phyloP scores from a whole-genome alignment of 2,888 invertebrate species.

The Pherbina coryleti region DNA sequence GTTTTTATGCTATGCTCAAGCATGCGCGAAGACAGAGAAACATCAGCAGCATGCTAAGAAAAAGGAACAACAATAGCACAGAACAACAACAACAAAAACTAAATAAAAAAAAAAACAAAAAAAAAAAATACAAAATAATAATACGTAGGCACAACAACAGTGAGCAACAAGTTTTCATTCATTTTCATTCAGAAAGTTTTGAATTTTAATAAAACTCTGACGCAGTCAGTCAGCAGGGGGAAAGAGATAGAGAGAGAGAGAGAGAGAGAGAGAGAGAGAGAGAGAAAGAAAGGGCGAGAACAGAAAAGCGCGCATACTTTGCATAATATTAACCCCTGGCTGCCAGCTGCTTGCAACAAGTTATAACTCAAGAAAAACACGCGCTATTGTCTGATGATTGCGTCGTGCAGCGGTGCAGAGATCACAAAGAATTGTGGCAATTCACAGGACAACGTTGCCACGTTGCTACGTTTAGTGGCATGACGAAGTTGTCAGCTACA shows the following conservation, averaged over 20 bases:
- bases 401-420: too few relatives aligned
- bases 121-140: neutral
- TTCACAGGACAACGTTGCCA: neutral
- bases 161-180: conserved; percentile 13
- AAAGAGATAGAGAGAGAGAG: neutral
- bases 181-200: conserved; percentile 35
- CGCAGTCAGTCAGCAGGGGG: neutral
- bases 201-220: neutral
- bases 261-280: neutral
- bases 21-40: conserved; percentile 20
- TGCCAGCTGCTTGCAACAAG: neutral
- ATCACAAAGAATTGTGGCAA: neutral
- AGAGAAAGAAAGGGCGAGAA: neutral
- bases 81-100: conserved; percentile 1
- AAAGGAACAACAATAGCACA: neutral
- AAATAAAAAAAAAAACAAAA: neutral
- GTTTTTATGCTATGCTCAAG: conserved; percentile 34
- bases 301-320: conserved; percentile 12
- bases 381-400: neutral
- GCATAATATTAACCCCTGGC: conserved; percentile 36
- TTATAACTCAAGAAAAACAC: conserved; percentile 8
- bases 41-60: conserved; percentile 1
- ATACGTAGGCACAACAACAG: neutral
- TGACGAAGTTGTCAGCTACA: neutral
- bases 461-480: neutral